Conservation (phyloP, 2,797 vertebrate genomes). For the Myiothlypis chrysogaster region DNA sequence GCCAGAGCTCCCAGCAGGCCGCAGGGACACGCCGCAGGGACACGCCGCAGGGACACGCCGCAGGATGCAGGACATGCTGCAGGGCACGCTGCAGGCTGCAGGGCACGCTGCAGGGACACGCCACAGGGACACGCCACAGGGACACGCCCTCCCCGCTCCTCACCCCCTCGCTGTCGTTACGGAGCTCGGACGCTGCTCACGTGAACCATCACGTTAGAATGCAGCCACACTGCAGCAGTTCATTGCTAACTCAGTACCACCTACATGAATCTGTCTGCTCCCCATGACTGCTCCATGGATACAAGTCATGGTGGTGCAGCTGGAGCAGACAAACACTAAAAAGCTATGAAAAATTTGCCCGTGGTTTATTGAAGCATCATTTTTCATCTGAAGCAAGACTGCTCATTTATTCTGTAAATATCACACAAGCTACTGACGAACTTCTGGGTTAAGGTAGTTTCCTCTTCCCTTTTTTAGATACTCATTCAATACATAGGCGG, state of each 20-base stretch:
- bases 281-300: neutral
- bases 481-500: neutral
- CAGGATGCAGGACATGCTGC: too few relatives aligned
- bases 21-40: neutral
- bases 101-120: too few relatives aligned
- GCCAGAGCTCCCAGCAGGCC: neutral
- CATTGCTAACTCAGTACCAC: neutral
- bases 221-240: neutral
- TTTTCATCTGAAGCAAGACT: neutral
- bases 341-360: neutral
- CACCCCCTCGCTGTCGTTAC: neutral
- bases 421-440: neutral
- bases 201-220: neutral
- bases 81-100: too few relatives aligned
- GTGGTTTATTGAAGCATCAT: neutral
- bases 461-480: neutral
- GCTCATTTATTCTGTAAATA: neutral
- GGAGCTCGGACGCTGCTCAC: too few relatives aligned
- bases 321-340: neutral
- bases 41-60: too few relatives aligned
- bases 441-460: neutral
- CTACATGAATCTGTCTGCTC: neutral
- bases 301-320: neutral
- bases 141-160: neutral
- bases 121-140: too few relatives aligned